Conservation (phyloP, 2,888 invertebrate species). For the Watsonalla binaria region DNA sequence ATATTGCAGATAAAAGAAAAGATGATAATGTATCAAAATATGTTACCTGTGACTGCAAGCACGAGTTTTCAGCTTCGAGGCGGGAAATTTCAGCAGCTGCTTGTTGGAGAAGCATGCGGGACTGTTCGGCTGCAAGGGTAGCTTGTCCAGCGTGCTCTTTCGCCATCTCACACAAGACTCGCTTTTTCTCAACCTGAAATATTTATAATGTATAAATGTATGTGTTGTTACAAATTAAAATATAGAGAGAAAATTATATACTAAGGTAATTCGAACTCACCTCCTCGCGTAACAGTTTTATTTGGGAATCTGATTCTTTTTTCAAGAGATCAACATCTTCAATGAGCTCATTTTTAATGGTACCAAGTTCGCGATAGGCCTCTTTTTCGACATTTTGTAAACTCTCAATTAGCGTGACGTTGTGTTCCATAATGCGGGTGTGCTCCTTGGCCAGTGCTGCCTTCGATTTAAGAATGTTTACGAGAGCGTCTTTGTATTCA, state of each 20-base stretch:
- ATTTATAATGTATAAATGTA: neutral
- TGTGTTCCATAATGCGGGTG: constrained; percentile 70
- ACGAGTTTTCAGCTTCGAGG: constrained; percentile 57
- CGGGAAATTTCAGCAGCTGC: constrained; percentile 58
- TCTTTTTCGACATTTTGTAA: constrained; percentile 70
- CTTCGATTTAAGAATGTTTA: constrained; percentile 68
- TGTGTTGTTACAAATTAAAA: neutral
- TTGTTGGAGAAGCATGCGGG: constrained; percentile 52
- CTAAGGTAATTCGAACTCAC: constrained; percentile 27
- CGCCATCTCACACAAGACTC: constrained; percentile 52
- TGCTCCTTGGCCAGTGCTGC: constrained; percentile 68
- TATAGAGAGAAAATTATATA: too few species aligned
- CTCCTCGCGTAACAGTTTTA: constrained; percentile 61
- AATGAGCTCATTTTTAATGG: constrained; percentile 66
- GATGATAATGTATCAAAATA: too few species aligned
- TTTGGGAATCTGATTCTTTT: constrained; percentile 64
- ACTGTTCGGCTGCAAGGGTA: constrained; percentile 59
- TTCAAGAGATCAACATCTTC: constrained; percentile 69
- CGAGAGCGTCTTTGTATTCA: constrained; percentile 70
- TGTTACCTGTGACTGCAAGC: constrained; percentile 56
- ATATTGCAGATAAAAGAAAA: too few species aligned
- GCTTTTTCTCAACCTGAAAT: constrained; percentile 59
- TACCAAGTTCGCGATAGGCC: constrained; percentile 66
- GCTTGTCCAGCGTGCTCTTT: constrained; percentile 65
- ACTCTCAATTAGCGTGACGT: constrained; percentile 67